Conservation (phyloP, 2,797 vertebrate species). For the Channa striata region DNA sequence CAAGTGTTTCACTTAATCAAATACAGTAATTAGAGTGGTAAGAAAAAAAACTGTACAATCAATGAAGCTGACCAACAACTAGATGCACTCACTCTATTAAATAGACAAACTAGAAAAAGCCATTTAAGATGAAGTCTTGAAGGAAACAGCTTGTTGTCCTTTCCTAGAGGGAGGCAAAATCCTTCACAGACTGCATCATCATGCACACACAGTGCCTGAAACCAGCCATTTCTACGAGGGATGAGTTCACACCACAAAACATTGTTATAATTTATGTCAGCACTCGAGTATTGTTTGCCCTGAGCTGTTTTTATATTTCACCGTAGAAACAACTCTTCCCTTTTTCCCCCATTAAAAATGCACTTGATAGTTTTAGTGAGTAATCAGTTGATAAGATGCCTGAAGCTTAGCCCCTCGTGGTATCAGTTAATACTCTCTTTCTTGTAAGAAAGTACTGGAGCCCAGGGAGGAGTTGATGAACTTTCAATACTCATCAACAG, state of each 20-base stretch:
- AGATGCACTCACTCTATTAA: not conserved
- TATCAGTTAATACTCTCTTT: slow-evolving; percentile 65
- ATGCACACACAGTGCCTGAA: slow-evolving; percentile 22
- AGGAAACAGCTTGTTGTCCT: slow-evolving; percentile 16
- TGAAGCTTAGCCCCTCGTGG: slow-evolving; percentile 37
- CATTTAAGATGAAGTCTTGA: slow-evolving; percentile 20
- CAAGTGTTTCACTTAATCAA: slow-evolving; percentile 10
- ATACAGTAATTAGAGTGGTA: not conserved
- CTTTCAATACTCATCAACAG: slow-evolving; percentile 52
- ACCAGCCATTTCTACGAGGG: slow-evolving; percentile 30
- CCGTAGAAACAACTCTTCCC: slow-evolving; percentile 36
- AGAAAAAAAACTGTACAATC: not conserved
- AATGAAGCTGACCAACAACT: not conserved
- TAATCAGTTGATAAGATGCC: slow-evolving; percentile 69
- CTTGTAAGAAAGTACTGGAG: slow-evolving; percentile 28
- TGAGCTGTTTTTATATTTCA: slow-evolving; percentile 55
- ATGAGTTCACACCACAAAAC: slow-evolving; percentile 43
- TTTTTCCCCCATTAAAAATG: slow-evolving; percentile 63
- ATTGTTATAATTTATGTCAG: slow-evolving; percentile 54
- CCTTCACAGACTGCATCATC: slow-evolving; percentile 7
- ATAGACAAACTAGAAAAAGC: slow-evolving; percentile 19
- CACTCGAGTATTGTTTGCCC: slow-evolving; percentile 32
- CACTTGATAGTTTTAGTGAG: slow-evolving; percentile 62
- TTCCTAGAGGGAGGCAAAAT: slow-evolving; percentile 49
- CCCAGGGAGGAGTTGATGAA: slow-evolving; percentile 62